Evolutionary conservation across 2,888 invertebrate genomes (phyloP), one percentile per base, ranked within the genome.

Genomic region (Phaonia tiefii): DNA sequence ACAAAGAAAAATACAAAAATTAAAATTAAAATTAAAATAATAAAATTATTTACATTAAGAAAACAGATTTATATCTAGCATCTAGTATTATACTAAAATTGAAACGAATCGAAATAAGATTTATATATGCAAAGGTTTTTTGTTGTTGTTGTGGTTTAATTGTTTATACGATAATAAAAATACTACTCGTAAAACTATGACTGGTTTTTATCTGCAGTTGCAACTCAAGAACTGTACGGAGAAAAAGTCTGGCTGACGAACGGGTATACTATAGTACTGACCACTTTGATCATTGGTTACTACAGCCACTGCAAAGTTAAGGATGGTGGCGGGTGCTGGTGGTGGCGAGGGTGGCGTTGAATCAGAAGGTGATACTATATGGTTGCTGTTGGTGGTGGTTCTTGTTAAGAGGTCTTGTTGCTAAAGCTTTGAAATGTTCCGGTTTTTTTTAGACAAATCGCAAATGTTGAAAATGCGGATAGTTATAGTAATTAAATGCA

Each of bases 401-500:
- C 39, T 74, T 42, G 42, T 42, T 63, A 42, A 42, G 63, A 63
- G 63, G 63, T 63, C 42, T 63, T 22, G 42, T 63, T 42, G 63
- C 63, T 63, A 63, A 63, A 63, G 63, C 63, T 63, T 63, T 77
- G 83, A 77, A 65, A 63, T 63, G 54, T 65, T 76, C 3, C 46
- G 26, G 49, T 65, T 83, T 56, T 88, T 3, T 73, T 69, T 58
- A 75, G 84, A 87, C 86, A 85, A 87, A 89, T 56, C 85, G 86
- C 84, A 85, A 87, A 71, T 86, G 85, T 74, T 84, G 84, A 54
- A 84, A 83, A 71, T 86, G 89, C 39, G 88, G 88, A 86, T 84
- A 88, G 78, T 84, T 88, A 74, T 87, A 89, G 77, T 85, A 89
- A 83, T 89, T 88, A 75, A 85, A 87, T 26, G 88, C 85, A 54